Evolutionary conservation across 2,888 invertebrate genomes (phyloP), one percentile per base, ranked within the genome.

Genomic region (Plebejus anna): DNA sequence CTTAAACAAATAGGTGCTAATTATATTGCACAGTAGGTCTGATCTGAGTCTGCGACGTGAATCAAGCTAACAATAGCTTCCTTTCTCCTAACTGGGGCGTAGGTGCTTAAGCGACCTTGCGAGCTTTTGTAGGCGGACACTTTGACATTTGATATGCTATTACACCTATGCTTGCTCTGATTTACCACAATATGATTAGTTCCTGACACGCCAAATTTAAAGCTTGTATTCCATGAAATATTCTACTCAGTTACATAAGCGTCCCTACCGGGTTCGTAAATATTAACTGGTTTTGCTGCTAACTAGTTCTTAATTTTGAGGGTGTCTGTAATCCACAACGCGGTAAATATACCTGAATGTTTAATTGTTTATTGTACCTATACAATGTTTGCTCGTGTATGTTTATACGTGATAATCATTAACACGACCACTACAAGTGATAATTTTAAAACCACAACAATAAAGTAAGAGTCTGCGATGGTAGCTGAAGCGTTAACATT

Each of bases 11-110:
- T 73, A 73, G 55, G 73, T 73, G 73, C 32, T 73, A 73, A 73
- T 55, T 73, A 73, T 32, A 73, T 73, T 73, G 73, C 73, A 73
- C 51, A 32, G 51, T 32, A 47, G 59, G 61, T 76, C 55, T 66
- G 66, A 7, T 57, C 42, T 16, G 32, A 13, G 70, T 66, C 66
- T 47, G 66, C 77, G 77, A 78, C 79, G 79, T 80, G 81, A 81
- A 86, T 86, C 86, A 86, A 85, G 84, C 82, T 84, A 87, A 89
- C 90, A 90, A 89, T 87, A 81, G 86, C 83, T 81, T 87, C 90
- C 91, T 91, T 91, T 92, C 91, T 90, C 89, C 88, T 84, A 89
- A 87, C 85, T 87, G 84, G 88, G 84, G 84, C 89, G 91, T 92
- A 88, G 92, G 91, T 86, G 82, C 79, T 76, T 59, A 32, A 78